phyloP scores from a whole-genome alignment of 2,888 invertebrate genomes.

The Charanyca ferruginea region DNA sequence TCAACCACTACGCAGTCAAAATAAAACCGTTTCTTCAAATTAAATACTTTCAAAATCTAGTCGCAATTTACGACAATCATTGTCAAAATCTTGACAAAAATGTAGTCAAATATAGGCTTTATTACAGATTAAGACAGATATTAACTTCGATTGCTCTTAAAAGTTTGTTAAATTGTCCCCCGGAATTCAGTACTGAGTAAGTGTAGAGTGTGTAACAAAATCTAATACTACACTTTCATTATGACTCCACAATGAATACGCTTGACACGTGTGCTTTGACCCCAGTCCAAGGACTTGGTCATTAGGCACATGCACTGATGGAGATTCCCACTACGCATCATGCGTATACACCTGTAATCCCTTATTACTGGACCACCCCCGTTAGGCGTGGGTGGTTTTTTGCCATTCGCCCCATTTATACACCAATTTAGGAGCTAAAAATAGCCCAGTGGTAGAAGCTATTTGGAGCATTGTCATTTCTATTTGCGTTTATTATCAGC shows the following conservation, averaged over 20 bases:
- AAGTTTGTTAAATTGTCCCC: too few relatives aligned
- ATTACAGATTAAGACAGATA: too few relatives aligned
- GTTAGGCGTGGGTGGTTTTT: constrained; percentile 32
- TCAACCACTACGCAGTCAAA: too few relatives aligned
- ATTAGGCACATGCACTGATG: constrained; percentile 18
- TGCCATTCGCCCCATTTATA: not conserved
- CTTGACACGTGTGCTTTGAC: constrained; percentile 28
- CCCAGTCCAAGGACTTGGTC: constrained; percentile 19
- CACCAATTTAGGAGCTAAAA: constrained; percentile 29
- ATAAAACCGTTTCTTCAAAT: too few relatives aligned
- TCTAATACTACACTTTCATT: not conserved
- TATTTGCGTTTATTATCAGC: not conserved
- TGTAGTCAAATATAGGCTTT: too few relatives aligned
- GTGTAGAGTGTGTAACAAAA: not conserved
- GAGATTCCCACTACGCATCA: not conserved
- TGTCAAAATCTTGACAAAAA: too few relatives aligned
- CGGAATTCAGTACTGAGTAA: too few relatives aligned
- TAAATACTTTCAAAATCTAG: too few relatives aligned
- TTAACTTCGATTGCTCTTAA: too few relatives aligned
- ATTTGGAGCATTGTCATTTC: not conserved
- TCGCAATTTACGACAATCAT: too few relatives aligned
- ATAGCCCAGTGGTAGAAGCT: not conserved
- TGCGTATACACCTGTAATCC: constrained; percentile 22
- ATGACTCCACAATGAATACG: not conserved
- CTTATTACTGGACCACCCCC: constrained; percentile 12